Evolutionary conservation across 2,888 invertebrate species (phyloP), one percentile per base, ranked within the genome.

Genomic region (Chloroclystis v-ata): DNA sequence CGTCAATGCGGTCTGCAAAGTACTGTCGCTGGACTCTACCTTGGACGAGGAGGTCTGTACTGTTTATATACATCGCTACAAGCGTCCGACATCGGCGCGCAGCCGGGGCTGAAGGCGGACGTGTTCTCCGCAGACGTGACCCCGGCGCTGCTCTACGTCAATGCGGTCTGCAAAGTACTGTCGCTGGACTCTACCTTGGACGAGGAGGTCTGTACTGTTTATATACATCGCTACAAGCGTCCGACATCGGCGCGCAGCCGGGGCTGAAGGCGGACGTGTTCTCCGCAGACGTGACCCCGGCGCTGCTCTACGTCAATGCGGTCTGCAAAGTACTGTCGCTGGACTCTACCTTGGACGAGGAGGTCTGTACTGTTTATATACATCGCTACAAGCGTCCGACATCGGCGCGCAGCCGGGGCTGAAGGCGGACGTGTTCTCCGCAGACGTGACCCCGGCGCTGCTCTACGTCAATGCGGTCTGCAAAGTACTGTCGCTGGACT

Each of bases 391-490:
- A 1, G 37, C 61, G 28, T 56, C 61, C 1, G 78, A 80, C 48
- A 52, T 81, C 38, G 63, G 58, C 0, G 51, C 65, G 32, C 73
- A 66, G 56, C 79, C 86, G 4, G 86, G 86, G 0, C 65, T 82
- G 52, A 67, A 83, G 53, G 66, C 81, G n/a, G 85, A 78, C 58
- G 82, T 81, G 10, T 64, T 77, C 30, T 60, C 68, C n/a, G 72
- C 58, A 37, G 82, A 71, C 53, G 69, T 85, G 48, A 92, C 93
- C 69, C 96, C 97, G 6, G 94, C 97, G 1, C 82, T 98, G 51
- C 94, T 97, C 64, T 94, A 97, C 73, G 92, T 96, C 11, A 97
- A 97, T 78, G 91, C 95, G 0, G 88, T 98, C 49, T 95, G 97
- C 71, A 95, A 95, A 83, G 93, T 96, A 60, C 75, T 92, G 43